Conservation (phyloP, 2,797 vertebrate species). For the Danio choprae region DNA sequence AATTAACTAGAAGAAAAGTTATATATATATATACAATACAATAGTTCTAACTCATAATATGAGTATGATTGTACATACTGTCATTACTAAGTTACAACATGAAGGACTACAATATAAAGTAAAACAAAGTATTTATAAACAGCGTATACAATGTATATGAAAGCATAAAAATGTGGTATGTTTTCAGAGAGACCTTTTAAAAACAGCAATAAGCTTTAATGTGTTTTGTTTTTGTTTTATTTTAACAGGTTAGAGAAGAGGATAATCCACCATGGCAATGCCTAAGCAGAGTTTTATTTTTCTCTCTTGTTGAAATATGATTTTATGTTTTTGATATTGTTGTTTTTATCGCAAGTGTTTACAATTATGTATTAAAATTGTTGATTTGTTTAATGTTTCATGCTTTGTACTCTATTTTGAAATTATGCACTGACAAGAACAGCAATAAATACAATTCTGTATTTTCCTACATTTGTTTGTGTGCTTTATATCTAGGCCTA, state of each 20-base stretch:
- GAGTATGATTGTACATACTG: background rate
- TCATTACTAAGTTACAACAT: background rate
- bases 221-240: slow-evolving; percentile 14
- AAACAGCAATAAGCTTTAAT: background rate
- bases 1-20: no score
- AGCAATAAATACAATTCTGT: slow-evolving; percentile 14
- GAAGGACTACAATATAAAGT: background rate
- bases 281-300: background rate
- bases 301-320: background rate
- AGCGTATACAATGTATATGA: background rate
- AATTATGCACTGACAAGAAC: slow-evolving; percentile 2
- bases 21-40: no score
- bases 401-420: slow-evolving; percentile 8
- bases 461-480: slow-evolving; percentile 22
- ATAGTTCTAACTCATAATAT: background rate
- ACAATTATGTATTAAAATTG: background rate
- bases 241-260: slow-evolving; percentile 32
- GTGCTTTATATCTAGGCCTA: background rate
- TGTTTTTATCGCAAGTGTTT: slow-evolving; percentile 21
- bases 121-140: background rate
- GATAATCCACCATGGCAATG: slow-evolving; percentile 8
- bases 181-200: background rate
- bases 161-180: background rate
- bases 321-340: no score
- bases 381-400: slow-evolving; percentile 3